A percentile compares a stretch with the other conserved stretches of the same genome.
These are phyloP conservation scores for Spheniscus humboldti DNA, from an alignment of 2,797 vertebrate genomes.

Conservation along the genomic window DNA sequence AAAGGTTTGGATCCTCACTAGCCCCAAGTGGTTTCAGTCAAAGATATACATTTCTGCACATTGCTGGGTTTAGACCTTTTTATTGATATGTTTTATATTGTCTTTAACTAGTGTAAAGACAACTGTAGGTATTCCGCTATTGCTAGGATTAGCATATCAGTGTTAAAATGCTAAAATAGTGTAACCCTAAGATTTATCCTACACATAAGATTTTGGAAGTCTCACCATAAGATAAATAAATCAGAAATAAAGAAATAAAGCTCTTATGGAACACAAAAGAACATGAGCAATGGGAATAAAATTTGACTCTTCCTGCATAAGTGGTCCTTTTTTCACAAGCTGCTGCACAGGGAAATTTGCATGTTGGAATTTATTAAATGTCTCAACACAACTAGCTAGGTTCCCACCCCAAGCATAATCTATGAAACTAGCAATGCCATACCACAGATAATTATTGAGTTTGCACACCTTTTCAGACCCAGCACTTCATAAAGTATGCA, in stretches of 20 bases:
- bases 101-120: background rate
- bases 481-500: background rate
- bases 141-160: accelerated
- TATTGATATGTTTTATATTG: background rate
- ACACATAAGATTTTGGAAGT: background rate
- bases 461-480: background rate
- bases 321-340: background rate
- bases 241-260: background rate
- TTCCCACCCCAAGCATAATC: background rate
- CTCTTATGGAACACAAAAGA: background rate
- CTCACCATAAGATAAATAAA: background rate
- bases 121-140: background rate
- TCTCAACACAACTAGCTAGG: background rate
- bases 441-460: background rate
- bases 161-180: background rate
- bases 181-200: background rate
- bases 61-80: background rate
- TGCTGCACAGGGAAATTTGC: background rate
- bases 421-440: background rate
- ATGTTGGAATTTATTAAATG: background rate
- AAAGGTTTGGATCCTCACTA: background rate
- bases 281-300: background rate
- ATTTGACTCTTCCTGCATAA: background rate
- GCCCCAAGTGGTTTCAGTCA: background rate
- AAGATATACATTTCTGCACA: background rate